These are phyloP conservation scores for Proisotoma minuta DNA, from an alignment of 2,888 invertebrate species.

Conservation along the genomic window DNA sequence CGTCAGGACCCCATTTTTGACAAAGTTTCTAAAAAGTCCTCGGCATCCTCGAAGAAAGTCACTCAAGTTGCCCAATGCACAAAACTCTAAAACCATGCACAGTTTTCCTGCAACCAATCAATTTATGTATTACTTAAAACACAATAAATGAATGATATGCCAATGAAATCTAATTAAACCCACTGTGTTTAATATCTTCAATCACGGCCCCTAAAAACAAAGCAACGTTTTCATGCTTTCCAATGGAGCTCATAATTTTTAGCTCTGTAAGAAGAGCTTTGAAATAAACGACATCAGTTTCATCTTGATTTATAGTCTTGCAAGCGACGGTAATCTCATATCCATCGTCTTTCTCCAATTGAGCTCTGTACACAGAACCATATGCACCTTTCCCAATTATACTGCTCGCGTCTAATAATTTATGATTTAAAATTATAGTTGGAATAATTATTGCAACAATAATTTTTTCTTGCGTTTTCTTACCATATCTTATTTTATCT, in stretches of 20 bases:
- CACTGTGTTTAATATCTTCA: constrained; percentile 20
- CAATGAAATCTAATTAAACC: background rate
- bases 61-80: constrained; percentile 22
- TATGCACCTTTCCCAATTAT: constrained; percentile 22
- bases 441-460: background rate
- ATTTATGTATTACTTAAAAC: background rate
- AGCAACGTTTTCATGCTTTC: constrained; percentile 26
- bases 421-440: background rate
- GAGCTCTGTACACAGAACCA: constrained; percentile 25
- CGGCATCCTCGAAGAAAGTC: constrained; percentile 17
- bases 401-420: background rate
- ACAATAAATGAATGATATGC: background rate
- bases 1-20: constrained; percentile 17
- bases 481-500: constrained; percentile 18
- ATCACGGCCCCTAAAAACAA: constrained; percentile 27
- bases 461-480: no score
- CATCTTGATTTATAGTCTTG: constrained; percentile 22
- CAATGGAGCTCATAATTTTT: constrained; percentile 31
- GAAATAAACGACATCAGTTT: constrained; percentile 20
- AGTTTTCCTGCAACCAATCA: constrained; percentile 19
- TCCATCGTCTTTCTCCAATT: background rate
- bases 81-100: constrained; percentile 26
- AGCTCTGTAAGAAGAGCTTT: constrained; percentile 30
- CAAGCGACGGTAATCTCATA: constrained; percentile 14
- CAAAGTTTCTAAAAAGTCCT: constrained; percentile 17